Evolutionary conservation across 2,113 vertebrate genomes (phyloP).

Genomic region (Rhineura floridana): DNA sequence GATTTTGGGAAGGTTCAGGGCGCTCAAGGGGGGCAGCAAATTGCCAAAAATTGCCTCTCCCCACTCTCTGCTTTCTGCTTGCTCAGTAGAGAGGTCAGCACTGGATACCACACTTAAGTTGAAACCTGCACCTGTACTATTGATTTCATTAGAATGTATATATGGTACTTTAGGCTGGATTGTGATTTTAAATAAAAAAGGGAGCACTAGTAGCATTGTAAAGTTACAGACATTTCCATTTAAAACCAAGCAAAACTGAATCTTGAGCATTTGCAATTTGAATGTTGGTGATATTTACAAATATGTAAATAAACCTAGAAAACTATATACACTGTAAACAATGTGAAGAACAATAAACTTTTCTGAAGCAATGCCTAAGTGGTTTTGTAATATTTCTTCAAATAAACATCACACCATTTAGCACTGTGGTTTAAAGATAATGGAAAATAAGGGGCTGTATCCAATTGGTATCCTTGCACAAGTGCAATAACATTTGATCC

Average conservation of each 20-base stretch:
- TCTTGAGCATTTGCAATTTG: conserved; percentile 14
- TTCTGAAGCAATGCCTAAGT: conserved; percentile 55
- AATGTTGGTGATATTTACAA: conserved; percentile 30
- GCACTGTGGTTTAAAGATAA: conserved; percentile 23
- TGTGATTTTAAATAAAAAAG: background rate
- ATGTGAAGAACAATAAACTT: conserved; percentile 37
- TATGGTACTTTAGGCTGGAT: background rate
- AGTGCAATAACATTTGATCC: background rate
- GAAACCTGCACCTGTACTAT: background rate
- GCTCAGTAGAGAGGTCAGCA: too few species aligned
- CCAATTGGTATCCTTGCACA: background rate
- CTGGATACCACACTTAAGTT: too few species aligned
- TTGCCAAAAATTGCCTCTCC: too few species aligned
- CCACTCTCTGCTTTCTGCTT: too few species aligned
- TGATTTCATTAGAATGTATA: background rate
- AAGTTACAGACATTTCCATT: background rate
- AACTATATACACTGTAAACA: conserved; percentile 4
- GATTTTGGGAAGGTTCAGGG: too few species aligned
- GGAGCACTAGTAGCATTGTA: background rate
- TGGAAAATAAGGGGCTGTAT: background rate
- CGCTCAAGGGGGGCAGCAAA: too few species aligned
- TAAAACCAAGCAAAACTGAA: background rate
- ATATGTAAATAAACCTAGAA: background rate
- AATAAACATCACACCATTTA: conserved; percentile 35
- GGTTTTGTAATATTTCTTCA: conserved; percentile 37